Evolutionary conservation across 1,140 invertebrate genomes (phyloP).

Genomic region (Diprion similis): DNA sequence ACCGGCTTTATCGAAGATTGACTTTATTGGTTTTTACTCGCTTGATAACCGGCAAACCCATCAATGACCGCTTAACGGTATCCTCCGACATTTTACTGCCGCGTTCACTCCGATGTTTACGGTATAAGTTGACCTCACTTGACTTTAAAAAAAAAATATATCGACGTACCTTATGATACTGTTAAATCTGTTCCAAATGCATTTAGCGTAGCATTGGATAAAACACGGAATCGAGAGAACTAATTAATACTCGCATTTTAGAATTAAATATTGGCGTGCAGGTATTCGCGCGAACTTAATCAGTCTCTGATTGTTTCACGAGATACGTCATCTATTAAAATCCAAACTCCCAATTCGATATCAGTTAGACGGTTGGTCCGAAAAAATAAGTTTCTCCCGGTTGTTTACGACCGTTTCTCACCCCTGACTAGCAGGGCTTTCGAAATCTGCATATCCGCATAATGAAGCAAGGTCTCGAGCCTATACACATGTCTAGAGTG

Average conservation of each 20-base stretch:
- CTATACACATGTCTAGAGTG: background rate
- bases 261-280: no score
- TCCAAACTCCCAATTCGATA: background rate
- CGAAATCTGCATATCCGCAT: slow-evolving; percentile 20
- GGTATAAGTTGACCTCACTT: background rate
- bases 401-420: slow-evolving; percentile 32
- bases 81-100: background rate
- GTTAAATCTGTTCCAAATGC: no score
- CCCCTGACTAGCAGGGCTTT: slow-evolving; percentile 34
- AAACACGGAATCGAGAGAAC: no score
- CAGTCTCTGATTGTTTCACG: background rate
- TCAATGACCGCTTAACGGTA: background rate
- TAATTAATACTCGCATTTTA: no score
- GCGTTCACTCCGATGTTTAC: background rate
- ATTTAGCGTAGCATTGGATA: no score
- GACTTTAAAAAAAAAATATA: background rate
- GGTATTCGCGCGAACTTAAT: background rate
- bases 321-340: background rate
- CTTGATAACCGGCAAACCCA: background rate
- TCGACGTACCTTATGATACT: no score
- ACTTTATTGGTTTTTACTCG: background rate
- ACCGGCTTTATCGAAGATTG: background rate
- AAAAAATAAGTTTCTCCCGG: slow-evolving; percentile 27
- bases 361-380: background rate
- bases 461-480: background rate